Percentiles rank a stretch among this genome's conserved stretches.
These are phyloP conservation scores for Metallyticus violacea DNA, from an alignment of 2,888 invertebrate species.

Conservation along the genomic window DNA sequence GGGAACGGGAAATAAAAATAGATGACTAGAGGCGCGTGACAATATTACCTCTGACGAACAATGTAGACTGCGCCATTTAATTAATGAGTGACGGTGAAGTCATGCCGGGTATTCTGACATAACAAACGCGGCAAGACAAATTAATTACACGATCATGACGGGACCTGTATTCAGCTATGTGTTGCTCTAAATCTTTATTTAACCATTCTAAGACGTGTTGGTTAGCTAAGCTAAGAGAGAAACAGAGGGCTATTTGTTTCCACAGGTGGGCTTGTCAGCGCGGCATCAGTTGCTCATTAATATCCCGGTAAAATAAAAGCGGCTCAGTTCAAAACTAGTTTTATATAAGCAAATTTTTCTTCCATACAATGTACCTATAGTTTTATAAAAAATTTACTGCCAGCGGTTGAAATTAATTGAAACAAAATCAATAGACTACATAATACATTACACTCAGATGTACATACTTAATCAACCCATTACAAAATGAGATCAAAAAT, in stretches of 20 bases:
- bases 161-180: too few relatives aligned
- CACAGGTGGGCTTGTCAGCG: background rate
- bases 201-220: background rate
- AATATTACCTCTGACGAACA: background rate
- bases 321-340: too few relatives aligned
- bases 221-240: background rate
- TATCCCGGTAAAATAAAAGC: too few relatives aligned
- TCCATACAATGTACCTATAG: too few relatives aligned
- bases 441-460: too few relatives aligned
- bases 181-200: background rate
- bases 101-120: background rate
- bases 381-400: too few relatives aligned
- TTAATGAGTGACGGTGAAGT: background rate
- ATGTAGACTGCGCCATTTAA: background rate
- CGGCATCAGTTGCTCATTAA: too few relatives aligned
- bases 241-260: background rate
- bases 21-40: background rate
- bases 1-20: background rate
- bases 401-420: too few relatives aligned
- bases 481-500: too few relatives aligned
- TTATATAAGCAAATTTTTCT: too few relatives aligned
- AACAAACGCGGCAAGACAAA: background rate
- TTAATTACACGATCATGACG: background rate
- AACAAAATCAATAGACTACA: too few relatives aligned
- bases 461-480: too few relatives aligned